These are phyloP conservation scores for Argyrosomus japonicus DNA, from an alignment of 2,113 vertebrate genomes.

Conservation along the genomic window DNA sequence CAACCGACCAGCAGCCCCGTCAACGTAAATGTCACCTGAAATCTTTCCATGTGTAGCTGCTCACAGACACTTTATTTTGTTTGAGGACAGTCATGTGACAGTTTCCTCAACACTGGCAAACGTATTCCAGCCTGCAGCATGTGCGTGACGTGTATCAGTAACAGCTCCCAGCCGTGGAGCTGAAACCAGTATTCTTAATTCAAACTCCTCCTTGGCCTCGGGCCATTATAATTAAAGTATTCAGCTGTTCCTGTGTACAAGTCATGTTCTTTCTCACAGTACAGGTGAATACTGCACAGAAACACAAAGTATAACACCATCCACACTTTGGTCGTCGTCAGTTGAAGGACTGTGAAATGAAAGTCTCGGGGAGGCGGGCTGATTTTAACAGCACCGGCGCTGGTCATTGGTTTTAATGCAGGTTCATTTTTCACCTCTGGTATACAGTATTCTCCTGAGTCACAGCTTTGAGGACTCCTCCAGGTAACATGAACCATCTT, in stretches of 20 bases:
- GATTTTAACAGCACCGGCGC: too few species aligned
- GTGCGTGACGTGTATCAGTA: neutral
- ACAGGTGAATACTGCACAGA: neutral
- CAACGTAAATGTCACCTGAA: neutral
- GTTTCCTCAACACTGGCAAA: neutral
- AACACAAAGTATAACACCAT: neutral
- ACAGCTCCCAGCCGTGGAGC: neutral
- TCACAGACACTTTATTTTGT: neutral
- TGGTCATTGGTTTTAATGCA: neutral
- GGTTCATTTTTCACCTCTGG: too few species aligned
- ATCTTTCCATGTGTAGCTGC: neutral
- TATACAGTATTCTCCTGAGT: too few species aligned
- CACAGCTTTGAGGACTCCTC: neutral
- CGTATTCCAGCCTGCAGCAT: neutral
- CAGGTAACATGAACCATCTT: neutral
- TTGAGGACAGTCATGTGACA: neutral
- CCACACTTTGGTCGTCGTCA: neutral
- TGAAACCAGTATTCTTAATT: conserved; percentile 7
- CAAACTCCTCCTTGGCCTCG: neutral
- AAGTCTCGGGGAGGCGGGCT: too few species aligned
- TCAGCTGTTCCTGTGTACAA: neutral
- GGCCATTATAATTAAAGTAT: neutral
- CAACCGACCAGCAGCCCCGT: too few species aligned
- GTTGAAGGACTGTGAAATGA: neutral
- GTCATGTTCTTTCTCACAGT: neutral